These are phyloP conservation scores for Chrysolina oricalcia DNA, from an alignment of 2,888 invertebrate genomes.

Conservation along the genomic window DNA sequence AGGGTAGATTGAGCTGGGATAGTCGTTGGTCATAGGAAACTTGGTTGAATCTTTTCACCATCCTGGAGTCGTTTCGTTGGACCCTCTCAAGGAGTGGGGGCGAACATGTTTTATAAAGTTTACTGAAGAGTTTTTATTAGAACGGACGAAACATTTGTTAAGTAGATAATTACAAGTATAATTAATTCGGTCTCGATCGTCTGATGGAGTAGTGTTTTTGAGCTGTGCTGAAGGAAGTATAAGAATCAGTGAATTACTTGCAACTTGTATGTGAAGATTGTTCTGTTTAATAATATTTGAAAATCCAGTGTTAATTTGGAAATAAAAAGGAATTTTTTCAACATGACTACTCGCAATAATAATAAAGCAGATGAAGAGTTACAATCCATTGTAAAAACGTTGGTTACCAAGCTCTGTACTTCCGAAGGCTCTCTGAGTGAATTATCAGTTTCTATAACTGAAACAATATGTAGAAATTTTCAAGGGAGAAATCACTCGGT, in stretches of 20 bases:
- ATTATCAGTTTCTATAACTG: not conserved
- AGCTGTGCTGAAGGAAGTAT: not conserved
- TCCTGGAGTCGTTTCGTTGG: too few relatives aligned
- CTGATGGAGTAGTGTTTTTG: not conserved
- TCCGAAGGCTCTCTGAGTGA: not conserved
- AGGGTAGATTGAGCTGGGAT: too few relatives aligned
- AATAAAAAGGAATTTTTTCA: not conserved
- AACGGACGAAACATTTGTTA: too few relatives aligned
- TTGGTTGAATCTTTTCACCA: too few relatives aligned
- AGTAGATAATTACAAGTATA: too few relatives aligned
- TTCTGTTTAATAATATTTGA: conserved; percentile 1
- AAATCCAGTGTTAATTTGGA: not conserved
- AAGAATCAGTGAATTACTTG: not conserved
- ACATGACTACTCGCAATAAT: not conserved
- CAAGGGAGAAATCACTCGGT: not conserved
- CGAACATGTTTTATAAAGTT: too few relatives aligned
- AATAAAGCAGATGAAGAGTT: not conserved
- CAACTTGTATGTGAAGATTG: conserved; percentile 4
- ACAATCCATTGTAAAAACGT: not conserved
- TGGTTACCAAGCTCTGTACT: not conserved
- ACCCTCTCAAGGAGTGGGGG: too few relatives aligned
- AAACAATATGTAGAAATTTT: not conserved
- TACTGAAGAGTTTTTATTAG: too few relatives aligned
- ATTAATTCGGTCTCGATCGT: not conserved
- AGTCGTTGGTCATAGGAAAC: too few relatives aligned